Evolutionary conservation across 2,888 invertebrate genomes (phyloP).

Genomic region (Pseudococcus viburni): DNA sequence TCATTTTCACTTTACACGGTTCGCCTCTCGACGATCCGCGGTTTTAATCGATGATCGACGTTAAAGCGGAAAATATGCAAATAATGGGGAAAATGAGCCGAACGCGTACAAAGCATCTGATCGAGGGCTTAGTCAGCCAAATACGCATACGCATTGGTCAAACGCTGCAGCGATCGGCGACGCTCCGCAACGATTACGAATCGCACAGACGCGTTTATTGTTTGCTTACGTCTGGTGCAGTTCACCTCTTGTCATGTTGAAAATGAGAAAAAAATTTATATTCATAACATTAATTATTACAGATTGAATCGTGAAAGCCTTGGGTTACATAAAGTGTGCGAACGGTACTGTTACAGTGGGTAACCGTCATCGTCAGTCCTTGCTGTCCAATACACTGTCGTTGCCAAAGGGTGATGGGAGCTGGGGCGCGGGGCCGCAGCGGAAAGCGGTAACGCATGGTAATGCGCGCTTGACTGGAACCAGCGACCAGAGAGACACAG

Average conservation of each 20-base stretch:
- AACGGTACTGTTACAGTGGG: not conserved
- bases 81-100: conserved; percentile 12
- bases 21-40: not conserved
- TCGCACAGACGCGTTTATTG: conserved; percentile 25
- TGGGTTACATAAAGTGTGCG: conserved; percentile 65
- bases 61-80: conserved; percentile 35
- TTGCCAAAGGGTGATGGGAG: conserved; percentile 60
- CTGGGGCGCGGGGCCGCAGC: not conserved
- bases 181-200: not conserved
- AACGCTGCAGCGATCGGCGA: not conserved
- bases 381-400: conserved; percentile 61
- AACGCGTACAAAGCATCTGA: not conserved
- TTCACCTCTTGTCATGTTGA: conserved; percentile 38
- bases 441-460: conserved; percentile 10
- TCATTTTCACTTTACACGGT: conserved; percentile 25
- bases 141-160: not conserved
- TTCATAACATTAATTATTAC: conserved; percentile 65
- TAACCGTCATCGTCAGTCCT: conserved; percentile 46
- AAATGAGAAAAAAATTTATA: conserved; percentile 34
- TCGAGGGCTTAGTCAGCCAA: not conserved
- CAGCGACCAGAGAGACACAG: not conserved
- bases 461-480: conserved; percentile 61
- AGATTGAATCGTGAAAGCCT: conserved; percentile 65
- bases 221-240: conserved; percentile 49
- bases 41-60: not conserved